Evolutionary conservation across 2,113 vertebrate genomes (phyloP).

Genomic region (Sinocyclocheilus anophthalmus): DNA sequence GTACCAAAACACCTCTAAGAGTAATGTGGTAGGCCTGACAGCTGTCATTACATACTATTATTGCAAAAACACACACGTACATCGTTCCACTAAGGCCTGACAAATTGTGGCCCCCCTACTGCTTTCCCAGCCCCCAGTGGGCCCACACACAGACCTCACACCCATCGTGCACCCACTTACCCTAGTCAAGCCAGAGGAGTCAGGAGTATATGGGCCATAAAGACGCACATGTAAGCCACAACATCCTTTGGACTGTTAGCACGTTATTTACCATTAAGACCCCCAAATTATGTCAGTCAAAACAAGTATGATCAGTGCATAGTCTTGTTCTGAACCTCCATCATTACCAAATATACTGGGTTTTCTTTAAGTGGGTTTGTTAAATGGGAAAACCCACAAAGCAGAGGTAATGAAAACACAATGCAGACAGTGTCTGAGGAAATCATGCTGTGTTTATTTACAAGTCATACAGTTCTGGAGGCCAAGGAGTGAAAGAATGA

Average conservation of each 20-base stretch:
- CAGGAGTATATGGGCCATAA: neutral
- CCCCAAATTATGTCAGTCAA: neutral
- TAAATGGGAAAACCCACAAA: neutral
- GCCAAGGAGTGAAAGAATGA: conserved; percentile 44
- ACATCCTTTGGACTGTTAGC: neutral
- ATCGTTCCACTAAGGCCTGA: conserved; percentile 56
- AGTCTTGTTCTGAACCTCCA: neutral
- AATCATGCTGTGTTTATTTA: conserved; percentile 58
- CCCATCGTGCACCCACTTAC: conserved; percentile 10
- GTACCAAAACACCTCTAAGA: conserved; percentile 2
- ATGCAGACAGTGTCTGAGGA: conserved; percentile 12
- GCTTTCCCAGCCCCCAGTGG: conserved; percentile 45
- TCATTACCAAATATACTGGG: neutral
- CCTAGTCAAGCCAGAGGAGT: conserved; percentile 32
- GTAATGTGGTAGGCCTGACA: conserved; percentile 56
- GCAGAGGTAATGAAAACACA: conserved; percentile 32
- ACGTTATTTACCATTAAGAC: neutral
- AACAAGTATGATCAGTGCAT: neutral
- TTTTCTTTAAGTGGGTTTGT: neutral
- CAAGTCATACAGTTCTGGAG: conserved; percentile 49
- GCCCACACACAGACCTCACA: conserved; percentile 61
- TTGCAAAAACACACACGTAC: conserved; percentile 66
- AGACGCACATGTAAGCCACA: neutral
- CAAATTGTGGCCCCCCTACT: conserved; percentile 64
- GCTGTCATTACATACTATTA: conserved; percentile 65